A percentile compares a stretch with the other conserved stretches of the same genome.
phyloP scores from a whole-genome alignment of 2,888 invertebrate genomes.

The Smittia aterrima region DNA sequence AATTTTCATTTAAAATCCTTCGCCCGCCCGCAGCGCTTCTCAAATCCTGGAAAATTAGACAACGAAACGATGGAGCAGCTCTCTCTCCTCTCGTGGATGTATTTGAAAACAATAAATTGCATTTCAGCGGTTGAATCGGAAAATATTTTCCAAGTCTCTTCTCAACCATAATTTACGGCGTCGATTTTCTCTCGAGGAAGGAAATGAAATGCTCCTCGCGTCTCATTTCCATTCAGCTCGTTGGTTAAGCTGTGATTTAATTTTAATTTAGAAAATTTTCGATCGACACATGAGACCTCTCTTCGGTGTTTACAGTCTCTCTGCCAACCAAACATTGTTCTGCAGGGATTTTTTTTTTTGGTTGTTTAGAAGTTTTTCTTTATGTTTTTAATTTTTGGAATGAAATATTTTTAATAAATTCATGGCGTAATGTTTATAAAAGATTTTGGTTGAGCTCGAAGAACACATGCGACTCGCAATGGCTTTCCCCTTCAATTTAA shows the following conservation, averaged over 20 bases:
- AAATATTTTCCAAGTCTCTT: not conserved
- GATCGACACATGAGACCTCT: conserved; percentile 35
- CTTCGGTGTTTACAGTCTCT: not conserved
- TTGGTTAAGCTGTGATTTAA: conserved; percentile 37
- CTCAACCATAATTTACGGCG: not conserved
- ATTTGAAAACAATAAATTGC: not conserved
- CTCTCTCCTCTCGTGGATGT: too few relatives aligned
- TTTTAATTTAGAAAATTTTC: conserved; percentile 40
- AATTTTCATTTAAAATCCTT: conserved; percentile 37
- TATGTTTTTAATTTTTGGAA: conserved; percentile 28
- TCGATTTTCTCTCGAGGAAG: not conserved
- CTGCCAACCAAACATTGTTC: not conserved
- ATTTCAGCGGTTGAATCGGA: not conserved
- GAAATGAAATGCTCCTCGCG: not conserved
- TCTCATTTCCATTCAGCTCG: not conserved
- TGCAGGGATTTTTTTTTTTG: not conserved
- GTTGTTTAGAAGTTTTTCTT: conserved; percentile 26
- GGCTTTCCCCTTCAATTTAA: not conserved
- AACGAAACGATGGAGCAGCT: too few relatives aligned
- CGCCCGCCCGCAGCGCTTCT: not conserved
- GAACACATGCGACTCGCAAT: conserved; percentile 25
- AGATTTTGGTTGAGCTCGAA: conserved; percentile 17
- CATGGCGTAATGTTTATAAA: conserved; percentile 18
- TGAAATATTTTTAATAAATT: conserved; percentile 38
- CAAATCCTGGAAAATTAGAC: conserved; percentile 2